Evolutionary conservation across 2,888 invertebrate genomes (phyloP), one percentile per base, ranked within the genome.

Genomic region (Melinaea marsaeus): DNA sequence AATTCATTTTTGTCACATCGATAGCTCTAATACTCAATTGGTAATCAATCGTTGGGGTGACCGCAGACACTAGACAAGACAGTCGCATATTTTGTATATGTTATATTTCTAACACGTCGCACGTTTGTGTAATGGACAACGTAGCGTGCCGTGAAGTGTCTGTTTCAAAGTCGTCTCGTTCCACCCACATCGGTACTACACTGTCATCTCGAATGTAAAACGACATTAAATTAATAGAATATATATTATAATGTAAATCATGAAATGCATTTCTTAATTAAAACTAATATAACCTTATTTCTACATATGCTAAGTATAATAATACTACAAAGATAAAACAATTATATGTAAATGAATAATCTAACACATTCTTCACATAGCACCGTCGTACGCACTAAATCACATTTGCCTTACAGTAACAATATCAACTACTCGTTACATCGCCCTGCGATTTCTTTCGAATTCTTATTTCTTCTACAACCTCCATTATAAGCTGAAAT

Each of bases 401-500:
- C 22, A 62, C 65, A 66, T 61, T 69, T 45, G 60, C 64, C 59
- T 56, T 60, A 61, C 34, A 58, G 60, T 57, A 64, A 69, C 70
- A 71, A 71, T 71, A 79, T 87, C 81, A 88, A 79, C 84, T 86
- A 79, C 80, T 80, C 45, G 75, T 75, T 68, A 83, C 72, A 74
- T 88, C 86, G 81, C 83, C 84, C 76, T 88, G 85, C 75, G 88
- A 85, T 80, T 86, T 90, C 75, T 89, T 88, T 81, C 89, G 86
- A 85, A 90, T 86, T 85, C 90, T 83, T 86, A 90, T 90, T 76
- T 90, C 90, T 86, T 90, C 90, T 71, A 90, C 88, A 81, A 90
- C 89, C 83, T 90, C 90, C 90, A 90, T 90, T 72, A 90, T 90
- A 69, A 89, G 88, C 90, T 90, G 90, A 88, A 90, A 89, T 83